phyloP scores from a whole-genome alignment of 2,113 vertebrate genomes.

The Piaya cayana region DNA sequence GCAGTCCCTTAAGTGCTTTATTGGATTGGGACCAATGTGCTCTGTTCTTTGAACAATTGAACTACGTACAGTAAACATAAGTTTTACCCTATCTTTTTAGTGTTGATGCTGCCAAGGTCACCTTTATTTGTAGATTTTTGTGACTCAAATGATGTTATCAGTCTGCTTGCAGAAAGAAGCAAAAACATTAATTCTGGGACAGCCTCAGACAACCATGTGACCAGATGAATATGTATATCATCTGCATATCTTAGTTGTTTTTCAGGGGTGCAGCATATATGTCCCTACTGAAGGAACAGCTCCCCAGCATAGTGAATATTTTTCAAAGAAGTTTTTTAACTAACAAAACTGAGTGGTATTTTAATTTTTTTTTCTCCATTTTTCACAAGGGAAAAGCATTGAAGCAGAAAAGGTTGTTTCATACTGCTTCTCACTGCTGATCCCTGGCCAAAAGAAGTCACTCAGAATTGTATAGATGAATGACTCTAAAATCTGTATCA shows the following conservation, averaged over 20 bases:
- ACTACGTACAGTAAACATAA: not conserved
- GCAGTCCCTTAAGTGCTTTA: not conserved
- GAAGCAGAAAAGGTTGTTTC: not conserved
- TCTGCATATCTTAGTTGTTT: not conserved
- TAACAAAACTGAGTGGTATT: not conserved
- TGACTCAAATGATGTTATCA: not conserved
- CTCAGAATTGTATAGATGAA: not conserved
- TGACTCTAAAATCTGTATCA: slow-evolving; percentile 13
- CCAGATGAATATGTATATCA: not conserved
- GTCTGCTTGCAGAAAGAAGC: not conserved
- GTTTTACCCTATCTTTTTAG: not conserved
- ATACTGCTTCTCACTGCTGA: not conserved
- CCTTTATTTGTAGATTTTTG: not conserved
- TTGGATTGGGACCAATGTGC: not conserved
- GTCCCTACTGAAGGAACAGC: not conserved
- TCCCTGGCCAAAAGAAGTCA: slow-evolving; percentile 20
- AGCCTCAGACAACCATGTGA: not conserved
- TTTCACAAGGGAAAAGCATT: not conserved
- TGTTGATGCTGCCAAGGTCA: not conserved
- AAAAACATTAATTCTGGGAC: not conserved
- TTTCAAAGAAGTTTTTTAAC: not conserved
- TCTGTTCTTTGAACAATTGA: not conserved
- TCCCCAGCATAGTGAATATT: not conserved
- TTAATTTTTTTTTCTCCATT: not conserved
- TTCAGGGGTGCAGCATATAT: not conserved